Conservation (phyloP, 2,113 vertebrate species). For the Callithrix jacchus region DNA sequence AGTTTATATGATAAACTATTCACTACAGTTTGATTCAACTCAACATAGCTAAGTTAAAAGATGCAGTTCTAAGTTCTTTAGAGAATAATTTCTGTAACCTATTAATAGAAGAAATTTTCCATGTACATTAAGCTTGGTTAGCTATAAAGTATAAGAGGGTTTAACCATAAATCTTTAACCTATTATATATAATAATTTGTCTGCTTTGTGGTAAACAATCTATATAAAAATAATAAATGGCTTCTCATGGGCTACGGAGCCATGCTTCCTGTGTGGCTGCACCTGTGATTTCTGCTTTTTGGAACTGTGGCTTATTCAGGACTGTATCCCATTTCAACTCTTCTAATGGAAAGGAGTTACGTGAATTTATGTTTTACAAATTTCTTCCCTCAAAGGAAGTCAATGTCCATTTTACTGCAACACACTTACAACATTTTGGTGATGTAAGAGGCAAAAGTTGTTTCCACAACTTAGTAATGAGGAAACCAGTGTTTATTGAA, state of each 20-base stretch:
- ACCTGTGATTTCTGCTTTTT: not conserved
- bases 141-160: not conserved
- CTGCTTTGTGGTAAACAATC: not conserved
- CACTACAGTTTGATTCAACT: not conserved
- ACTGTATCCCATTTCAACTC: not conserved
- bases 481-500: conserved; percentile 9
- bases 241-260: not conserved
- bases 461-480: not conserved
- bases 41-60: conserved; percentile 18
- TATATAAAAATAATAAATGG: not conserved
- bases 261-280: not conserved
- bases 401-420: not conserved
- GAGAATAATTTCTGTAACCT: not conserved
- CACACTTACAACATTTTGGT: conserved; percentile 30
- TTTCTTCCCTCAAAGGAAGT: conserved; percentile 34
- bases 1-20: not conserved
- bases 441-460: conserved; percentile 15
- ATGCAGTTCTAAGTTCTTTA: not conserved
- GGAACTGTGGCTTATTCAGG: not conserved
- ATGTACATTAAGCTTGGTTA: not conserved
- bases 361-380: conserved; percentile 27
- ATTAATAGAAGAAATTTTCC: not conserved
- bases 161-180: not conserved
- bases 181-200: not conserved
- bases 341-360: not conserved